These are phyloP conservation scores for Platorchestia sp. DNA, from an alignment of 1,140 invertebrate species.

Conservation along the genomic window DNA sequence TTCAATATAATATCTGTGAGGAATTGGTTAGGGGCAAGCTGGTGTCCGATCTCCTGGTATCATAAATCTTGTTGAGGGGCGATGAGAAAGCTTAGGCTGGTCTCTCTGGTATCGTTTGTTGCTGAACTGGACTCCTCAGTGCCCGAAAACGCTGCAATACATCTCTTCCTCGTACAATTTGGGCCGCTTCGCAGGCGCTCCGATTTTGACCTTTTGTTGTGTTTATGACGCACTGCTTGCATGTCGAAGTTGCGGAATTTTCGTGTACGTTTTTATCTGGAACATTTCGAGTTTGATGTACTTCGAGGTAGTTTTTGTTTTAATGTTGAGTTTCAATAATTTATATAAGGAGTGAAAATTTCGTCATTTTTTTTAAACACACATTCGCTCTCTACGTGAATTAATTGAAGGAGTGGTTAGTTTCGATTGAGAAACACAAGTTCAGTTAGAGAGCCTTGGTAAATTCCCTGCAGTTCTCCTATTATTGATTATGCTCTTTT, in stretches of 20 bases:
- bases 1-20: neutral
- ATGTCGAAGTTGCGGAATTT: neutral
- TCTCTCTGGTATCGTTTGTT: slow-evolving; percentile 31
- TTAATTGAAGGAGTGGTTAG: too few species aligned
- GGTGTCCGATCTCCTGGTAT: slow-evolving; percentile 9
- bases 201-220: neutral
- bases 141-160: neutral
- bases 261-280: neutral
- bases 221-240: neutral
- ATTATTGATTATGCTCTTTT: too few species aligned
- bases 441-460: too few species aligned
- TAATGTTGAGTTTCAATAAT: neutral
- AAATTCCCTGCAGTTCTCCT: too few species aligned
- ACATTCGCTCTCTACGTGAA: too few species aligned
- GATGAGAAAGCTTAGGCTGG: slow-evolving; percentile 15
- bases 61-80: slow-evolving; percentile 3
- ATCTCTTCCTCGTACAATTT: neutral
- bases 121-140: neutral
- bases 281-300: neutral
- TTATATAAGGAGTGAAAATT: neutral
- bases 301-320: neutral
- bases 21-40: neutral
- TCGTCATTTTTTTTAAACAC: neutral
- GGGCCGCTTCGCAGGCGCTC: neutral
- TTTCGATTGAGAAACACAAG: too few species aligned